Percentiles rank a stretch among this genome's conserved stretches.
These are phyloP conservation scores for Spialia ferax DNA, from an alignment of 2,888 invertebrate genomes.

Conservation along the genomic window DNA sequence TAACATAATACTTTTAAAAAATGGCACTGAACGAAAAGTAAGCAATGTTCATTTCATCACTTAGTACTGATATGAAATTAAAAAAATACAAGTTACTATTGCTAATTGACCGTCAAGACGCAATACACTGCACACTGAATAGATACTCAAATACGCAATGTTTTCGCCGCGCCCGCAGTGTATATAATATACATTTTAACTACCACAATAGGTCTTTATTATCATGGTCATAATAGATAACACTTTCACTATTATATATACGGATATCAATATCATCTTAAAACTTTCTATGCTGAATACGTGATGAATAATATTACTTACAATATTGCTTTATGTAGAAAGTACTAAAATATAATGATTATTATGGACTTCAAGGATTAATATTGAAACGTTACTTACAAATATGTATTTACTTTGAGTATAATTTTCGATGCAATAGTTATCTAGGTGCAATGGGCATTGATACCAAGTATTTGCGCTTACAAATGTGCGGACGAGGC, in stretches of 20 bases:
- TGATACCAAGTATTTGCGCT: slow-evolving; percentile 27
- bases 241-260: slow-evolving; percentile 34
- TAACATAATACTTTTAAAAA: slow-evolving; percentile 80
- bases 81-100: slow-evolving; percentile 52
- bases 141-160: slow-evolving; percentile 45
- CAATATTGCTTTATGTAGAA: slow-evolving; percentile 33
- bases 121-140: slow-evolving; percentile 64
- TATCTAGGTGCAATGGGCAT: slow-evolving; percentile 29
- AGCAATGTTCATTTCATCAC: slow-evolving; percentile 62
- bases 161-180: slow-evolving; percentile 43
- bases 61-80: slow-evolving; percentile 59
- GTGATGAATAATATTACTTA: slow-evolving; percentile 19
- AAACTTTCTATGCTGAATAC: slow-evolving; percentile 33
- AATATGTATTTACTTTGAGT: slow-evolving; percentile 39
- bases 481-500: slow-evolving; percentile 39
- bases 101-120: slow-evolving; percentile 68
- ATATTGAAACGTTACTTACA: slow-evolving; percentile 30
- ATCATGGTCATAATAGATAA: slow-evolving; percentile 13
- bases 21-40: slow-evolving; percentile 82
- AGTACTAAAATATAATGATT: slow-evolving; percentile 38
- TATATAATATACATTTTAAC: neutral
- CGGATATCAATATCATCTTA: slow-evolving; percentile 26
- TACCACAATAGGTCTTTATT: neutral
- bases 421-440: slow-evolving; percentile 36
- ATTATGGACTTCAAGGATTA: slow-evolving; percentile 31